A percentile compares a stretch with the other conserved stretches of the same genome.
phyloP scores from a whole-genome alignment of 2,797 vertebrate species.

The Ctenosaura bakeri region DNA sequence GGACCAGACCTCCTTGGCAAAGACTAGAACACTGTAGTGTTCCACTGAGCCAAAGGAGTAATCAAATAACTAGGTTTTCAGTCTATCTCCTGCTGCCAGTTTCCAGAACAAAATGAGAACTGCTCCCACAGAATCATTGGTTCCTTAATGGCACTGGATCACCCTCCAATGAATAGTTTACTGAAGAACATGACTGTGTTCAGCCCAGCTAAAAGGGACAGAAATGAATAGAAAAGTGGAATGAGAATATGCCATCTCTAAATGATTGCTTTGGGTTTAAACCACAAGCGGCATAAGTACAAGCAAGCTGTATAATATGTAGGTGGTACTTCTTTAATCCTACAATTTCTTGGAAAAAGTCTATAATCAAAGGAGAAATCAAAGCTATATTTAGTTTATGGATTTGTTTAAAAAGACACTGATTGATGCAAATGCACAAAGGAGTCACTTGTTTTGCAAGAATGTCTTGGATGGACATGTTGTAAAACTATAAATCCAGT shows the following conservation, averaged over 20 bases:
- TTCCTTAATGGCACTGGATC: conserved; percentile 64
- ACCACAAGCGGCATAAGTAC: neutral
- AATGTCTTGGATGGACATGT: conserved; percentile 23
- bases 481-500: conserved; percentile 30
- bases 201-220: conserved; percentile 34
- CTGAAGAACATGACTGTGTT: conserved; percentile 48
- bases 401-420: neutral
- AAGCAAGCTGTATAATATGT: conserved; percentile 31
- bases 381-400: conserved; percentile 27
- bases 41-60: conserved; percentile 48
- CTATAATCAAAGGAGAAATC: conserved; percentile 22
- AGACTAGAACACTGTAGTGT: conserved; percentile 41
- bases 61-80: conserved; percentile 66
- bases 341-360: conserved; percentile 36
- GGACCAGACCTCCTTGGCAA: conserved; percentile 50
- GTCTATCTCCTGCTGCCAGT: conserved; percentile 12
- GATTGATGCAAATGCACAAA: conserved; percentile 39
- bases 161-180: conserved; percentile 52
- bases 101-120: conserved; percentile 55
- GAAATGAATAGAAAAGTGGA: conserved; percentile 31
- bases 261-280: conserved; percentile 49
- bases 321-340: conserved; percentile 25
- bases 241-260: conserved; percentile 23
- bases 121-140: conserved; percentile 62
- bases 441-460: conserved; percentile 39